These are phyloP conservation scores for Marcusenius ussheri DNA, from an alignment of 2,113 vertebrate species.

Conservation along the genomic window DNA sequence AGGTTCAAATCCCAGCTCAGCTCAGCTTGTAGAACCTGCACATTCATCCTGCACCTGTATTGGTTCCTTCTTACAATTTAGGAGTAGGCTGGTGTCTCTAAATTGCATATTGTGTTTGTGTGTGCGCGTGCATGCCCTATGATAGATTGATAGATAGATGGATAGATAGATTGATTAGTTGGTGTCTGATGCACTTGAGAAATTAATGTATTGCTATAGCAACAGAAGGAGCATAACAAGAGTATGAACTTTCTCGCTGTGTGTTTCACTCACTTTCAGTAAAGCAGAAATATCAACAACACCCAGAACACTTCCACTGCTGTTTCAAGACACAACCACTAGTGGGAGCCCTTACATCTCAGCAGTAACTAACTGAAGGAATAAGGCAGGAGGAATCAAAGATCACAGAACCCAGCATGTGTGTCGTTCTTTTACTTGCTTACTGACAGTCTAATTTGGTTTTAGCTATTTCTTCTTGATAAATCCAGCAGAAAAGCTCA, in stretches of 20 bases:
- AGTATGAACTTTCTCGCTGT: not conserved
- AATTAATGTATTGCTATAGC: not conserved
- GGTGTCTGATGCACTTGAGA: not conserved
- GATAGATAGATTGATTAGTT: not conserved
- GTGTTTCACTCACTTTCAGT: not conserved
- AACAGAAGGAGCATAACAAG: not conserved
- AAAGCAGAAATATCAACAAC: not conserved
- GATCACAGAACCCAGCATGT: not conserved
- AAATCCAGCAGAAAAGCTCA: not conserved
- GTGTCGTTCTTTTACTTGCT: not conserved
- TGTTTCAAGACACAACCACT: slow-evolving; percentile 24
- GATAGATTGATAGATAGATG: not conserved
- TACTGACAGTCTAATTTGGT: not conserved
- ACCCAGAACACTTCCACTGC: not conserved
- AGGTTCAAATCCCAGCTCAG: too few relatives aligned
- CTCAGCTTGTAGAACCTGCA: not conserved
- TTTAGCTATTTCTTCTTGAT: not conserved
- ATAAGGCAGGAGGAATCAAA: not conserved
- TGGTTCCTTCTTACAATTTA: not conserved
- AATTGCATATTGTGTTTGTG: not conserved
- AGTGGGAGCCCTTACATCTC: slow-evolving; percentile 28
- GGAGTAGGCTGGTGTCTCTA: not conserved
- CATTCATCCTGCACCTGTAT: not conserved
- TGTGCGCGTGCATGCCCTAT: not conserved
- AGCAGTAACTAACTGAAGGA: not conserved